Base-by-base conservation (phyloP, 2,888 invertebrate species). In the Argynnis bischoffii region DNA sequence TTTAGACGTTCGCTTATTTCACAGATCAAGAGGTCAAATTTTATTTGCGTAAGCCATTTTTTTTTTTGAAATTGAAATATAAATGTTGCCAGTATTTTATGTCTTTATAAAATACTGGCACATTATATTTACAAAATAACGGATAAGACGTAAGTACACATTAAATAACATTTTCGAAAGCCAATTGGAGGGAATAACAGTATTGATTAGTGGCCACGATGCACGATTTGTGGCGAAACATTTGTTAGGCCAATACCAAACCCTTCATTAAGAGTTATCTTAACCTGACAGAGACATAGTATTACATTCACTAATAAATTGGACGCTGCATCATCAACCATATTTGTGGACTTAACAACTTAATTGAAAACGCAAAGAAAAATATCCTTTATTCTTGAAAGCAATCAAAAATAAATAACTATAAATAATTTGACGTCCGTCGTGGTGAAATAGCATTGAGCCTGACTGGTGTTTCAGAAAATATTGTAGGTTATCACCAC, bases 211-310 rank as follows among this genome's bases (percentile, higher is more conserved):
- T 56, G 64, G 53, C 51, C 64, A 66, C 55, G 68, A 71, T 66
- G 71, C 72, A 73, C 72, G 69, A 73, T 67, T 72, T 63, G 67
- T 73, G 69, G 65, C 63, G 73, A 70, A 72, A 73, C 69, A 68
- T 70, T 69, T 70, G 67, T 69, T 70, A 50, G 66, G 50, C 69
- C 57, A 67, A 63, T 65, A 66, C 67, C 57, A 47, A 65, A 69
- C 65, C 71, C 69, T 71, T 72, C 69, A 72, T 72, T 71, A 69
- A 54, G 64, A 71, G 63, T 64, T 65, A 72, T 71, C 71, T 72
- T 66, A 67, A 55, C 69, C 66, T 66, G 70, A 69, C 71, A 65
- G 67, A 69, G 72, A 69, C 69, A 69, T 63, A 71, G 67, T 71
- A 69, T 66, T 60, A 69, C 64, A 61, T 61, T 63, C 66, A 66